Conservation (phyloP, 2,888 invertebrate species). For the Shargacucullia verbasci region DNA sequence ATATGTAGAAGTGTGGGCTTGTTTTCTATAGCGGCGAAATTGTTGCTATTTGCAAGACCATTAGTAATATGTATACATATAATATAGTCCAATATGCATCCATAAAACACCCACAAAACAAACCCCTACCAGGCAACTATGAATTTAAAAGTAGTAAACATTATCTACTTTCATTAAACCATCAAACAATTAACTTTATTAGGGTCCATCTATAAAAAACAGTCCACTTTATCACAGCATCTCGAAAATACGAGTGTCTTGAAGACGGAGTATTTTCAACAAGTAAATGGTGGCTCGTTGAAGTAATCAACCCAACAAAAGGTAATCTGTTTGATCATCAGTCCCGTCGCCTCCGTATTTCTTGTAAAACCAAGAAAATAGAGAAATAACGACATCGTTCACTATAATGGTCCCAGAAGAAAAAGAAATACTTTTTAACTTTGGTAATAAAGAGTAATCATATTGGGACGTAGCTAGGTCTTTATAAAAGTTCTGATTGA, state of each 20-base stretch:
- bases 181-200: constrained; percentile 13
- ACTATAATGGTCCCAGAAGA: constrained; percentile 11
- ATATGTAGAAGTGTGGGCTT: too few relatives aligned
- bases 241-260: constrained; percentile 18
- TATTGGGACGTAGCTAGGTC: neutral
- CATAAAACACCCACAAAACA: constrained; percentile 5
- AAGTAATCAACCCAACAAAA: constrained; percentile 26
- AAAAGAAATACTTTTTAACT: constrained; percentile 24
- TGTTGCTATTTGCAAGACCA: too few relatives aligned
- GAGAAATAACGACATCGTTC: constrained; percentile 34
- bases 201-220: constrained; percentile 7
- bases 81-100: too few relatives aligned
- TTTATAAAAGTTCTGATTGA: constrained; percentile 6
- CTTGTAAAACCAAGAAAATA: constrained; percentile 17
- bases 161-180: constrained; percentile 11
- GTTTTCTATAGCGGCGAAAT: too few relatives aligned
- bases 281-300: constrained; percentile 31
- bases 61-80: too few relatives aligned
- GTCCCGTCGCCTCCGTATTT: constrained; percentile 9
- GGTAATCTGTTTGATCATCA: constrained; percentile 40
- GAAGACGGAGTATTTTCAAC: constrained; percentile 23
- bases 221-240: constrained; percentile 16
- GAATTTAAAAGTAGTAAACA: constrained; percentile 1
- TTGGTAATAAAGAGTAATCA: too few relatives aligned
- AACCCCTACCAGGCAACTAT: constrained; percentile 17